Base-by-base conservation (phyloP, 2,113 vertebrate species). In the Psilopogon haemacephalus region DNA sequence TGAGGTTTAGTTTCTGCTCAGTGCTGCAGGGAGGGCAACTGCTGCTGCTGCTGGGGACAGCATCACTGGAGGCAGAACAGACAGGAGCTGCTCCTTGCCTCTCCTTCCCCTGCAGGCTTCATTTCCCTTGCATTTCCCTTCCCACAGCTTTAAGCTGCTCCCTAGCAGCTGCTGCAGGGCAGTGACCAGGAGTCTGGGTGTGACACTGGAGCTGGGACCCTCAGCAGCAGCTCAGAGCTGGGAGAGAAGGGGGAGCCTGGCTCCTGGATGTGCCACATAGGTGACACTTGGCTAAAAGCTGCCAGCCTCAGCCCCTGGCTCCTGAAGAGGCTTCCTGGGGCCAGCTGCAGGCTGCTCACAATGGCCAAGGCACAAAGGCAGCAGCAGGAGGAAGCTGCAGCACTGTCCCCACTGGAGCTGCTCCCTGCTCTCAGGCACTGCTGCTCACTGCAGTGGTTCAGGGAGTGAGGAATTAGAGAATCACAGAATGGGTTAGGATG, bases 1-100 rank as follows among this genome's bases (percentile, higher is more conserved):
- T 79, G 52, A 83, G 64, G 9, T 70, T 18, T 6, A 32, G 56
- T 48, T 62, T 55, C 9, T 3, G 8, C 67, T 63, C 55, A 46
- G 28, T 65, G 24, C 42, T 50, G 56, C 48, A 70, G 18, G 21
- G 55, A 85, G 63, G 72, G 77, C 0, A 1, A 48, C 26, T 79
- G 35, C 81, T 84, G 30, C 70, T 92, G 80, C 82, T 94, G 68
- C 93, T 86, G 58, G 81, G 44, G n/a, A n/a, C n/a, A n/a, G n/a
- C n/a, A n/a, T n/a, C n/a, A n/a, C n/a, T n/a, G n/a, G n/a, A n/a
- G n/a, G n/a, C n/a, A n/a, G n/a, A n/a, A n/a, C n/a, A n/a, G n/a
- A n/a, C n/a, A n/a, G n/a, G n/a, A n/a, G n/a, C n/a, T n/a, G n/a
- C n/a, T n/a, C n/a, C n/a, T n/a, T n/a, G n/a, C n/a, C n/a, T n/a